These are phyloP conservation scores for Syngnathus typhle DNA, from an alignment of 2,113 vertebrate genomes.

Conservation along the genomic window DNA sequence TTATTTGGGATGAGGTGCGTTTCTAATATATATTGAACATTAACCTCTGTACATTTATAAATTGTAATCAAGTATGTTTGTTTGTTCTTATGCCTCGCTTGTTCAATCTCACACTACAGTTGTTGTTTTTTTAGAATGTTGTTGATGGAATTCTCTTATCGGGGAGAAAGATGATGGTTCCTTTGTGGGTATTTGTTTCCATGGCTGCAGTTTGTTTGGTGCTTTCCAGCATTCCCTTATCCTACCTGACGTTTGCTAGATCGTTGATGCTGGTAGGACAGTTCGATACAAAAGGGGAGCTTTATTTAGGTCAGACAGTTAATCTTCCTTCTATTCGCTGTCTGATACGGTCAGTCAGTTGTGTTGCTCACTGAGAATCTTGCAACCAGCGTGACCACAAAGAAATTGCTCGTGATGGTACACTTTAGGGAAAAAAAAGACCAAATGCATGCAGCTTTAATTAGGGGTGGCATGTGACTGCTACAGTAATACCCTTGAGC, in stretches of 20 bases:
- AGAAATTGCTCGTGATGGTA: too few relatives aligned
- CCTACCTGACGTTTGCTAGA: constrained; percentile 15
- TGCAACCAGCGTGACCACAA: too few relatives aligned
- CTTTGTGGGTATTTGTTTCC: constrained; percentile 39
- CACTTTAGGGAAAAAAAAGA: too few relatives aligned
- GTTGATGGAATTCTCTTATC: constrained; percentile 60
- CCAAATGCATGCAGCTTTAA: too few relatives aligned
- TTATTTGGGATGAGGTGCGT: too few relatives aligned
- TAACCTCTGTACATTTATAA: background rate
- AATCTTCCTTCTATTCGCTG: too few relatives aligned
- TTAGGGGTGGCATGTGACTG: too few relatives aligned
- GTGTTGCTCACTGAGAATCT: too few relatives aligned
- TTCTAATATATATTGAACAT: too few relatives aligned
- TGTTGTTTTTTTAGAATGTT: background rate
- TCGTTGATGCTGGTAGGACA: constrained; percentile 30
- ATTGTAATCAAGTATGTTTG: background rate
- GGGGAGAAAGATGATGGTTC: constrained; percentile 45
- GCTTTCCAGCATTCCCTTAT: constrained; percentile 37
- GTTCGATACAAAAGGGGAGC: background rate
- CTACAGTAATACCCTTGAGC: too few relatives aligned
- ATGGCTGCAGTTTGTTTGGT: constrained; percentile 36
- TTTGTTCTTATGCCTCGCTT: background rate
- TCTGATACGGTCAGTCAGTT: too few relatives aligned
- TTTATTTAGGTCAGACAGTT: too few relatives aligned
- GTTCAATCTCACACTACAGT: background rate